These are phyloP conservation scores for Tetramorium simillimum DNA, from an alignment of 1,140 invertebrate species.

Conservation along the genomic window DNA sequence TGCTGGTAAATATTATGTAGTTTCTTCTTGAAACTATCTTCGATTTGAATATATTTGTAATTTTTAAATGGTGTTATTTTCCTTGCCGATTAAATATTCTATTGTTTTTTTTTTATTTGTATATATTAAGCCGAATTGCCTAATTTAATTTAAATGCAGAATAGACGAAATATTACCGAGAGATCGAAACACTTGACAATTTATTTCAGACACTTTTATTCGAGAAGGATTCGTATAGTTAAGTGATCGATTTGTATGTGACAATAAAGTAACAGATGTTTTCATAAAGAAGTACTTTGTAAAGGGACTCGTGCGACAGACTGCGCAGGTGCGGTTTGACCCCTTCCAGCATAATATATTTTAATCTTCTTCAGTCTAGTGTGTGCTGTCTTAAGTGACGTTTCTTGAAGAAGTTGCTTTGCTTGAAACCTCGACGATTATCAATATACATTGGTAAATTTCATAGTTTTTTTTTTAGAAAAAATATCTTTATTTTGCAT, in stretches of 20 bases:
- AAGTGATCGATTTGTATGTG: neutral
- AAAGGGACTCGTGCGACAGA: neutral
- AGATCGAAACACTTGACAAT: neutral
- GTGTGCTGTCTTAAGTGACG: neutral
- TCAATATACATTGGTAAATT: neutral
- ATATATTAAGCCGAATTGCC: neutral
- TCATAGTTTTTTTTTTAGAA: neutral
- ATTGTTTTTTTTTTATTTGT: neutral
- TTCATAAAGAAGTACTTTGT: neutral
- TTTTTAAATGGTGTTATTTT: neutral
- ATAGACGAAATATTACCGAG: neutral
- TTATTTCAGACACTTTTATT: neutral
- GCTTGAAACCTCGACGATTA: neutral
- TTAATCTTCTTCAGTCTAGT: neutral
- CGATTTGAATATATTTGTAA: too few species aligned
- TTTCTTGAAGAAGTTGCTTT: neutral
- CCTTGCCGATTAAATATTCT: neutral
- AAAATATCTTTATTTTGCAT: neutral
- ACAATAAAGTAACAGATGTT: neutral
- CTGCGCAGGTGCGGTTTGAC: neutral
- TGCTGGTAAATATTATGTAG: too few species aligned
- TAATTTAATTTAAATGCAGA: neutral
- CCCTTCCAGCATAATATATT: neutral
- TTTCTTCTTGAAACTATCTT: too few species aligned
- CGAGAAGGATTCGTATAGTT: neutral